Percentiles rank a stretch among this genome's conserved stretches.
Evolutionary conservation across 92 coral and sea anemone species (phyloP).

Genomic region (Epizoanthus illoricatus): DNA sequence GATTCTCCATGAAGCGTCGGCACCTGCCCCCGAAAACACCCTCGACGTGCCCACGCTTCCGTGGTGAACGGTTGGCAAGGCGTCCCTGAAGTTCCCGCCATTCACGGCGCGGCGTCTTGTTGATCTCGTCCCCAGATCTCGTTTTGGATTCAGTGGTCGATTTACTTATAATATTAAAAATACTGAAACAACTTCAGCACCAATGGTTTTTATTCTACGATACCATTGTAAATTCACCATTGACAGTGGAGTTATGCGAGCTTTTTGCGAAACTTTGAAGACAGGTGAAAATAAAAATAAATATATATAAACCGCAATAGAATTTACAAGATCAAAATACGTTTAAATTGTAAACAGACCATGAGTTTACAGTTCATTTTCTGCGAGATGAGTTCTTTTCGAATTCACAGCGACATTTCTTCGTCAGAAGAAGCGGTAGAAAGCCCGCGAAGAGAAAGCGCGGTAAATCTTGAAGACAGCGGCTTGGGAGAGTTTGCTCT

Average conservation of each 20-base stretch:
- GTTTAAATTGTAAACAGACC: constrained; percentile 3
- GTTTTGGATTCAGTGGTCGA: too few relatives aligned
- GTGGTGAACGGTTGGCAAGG: not conserved
- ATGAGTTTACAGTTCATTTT: constrained; percentile 3
- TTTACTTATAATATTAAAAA: not conserved
- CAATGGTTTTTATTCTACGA: too few relatives aligned
- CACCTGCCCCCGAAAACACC: not conserved
- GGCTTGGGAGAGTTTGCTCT: constrained; percentile 57
- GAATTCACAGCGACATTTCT: constrained; percentile 25
- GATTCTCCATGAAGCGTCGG: not conserved
- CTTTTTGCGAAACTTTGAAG: not conserved
- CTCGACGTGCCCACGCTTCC: constrained; percentile 8
- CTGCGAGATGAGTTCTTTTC: constrained; percentile 1
- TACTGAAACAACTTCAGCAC: not conserved
- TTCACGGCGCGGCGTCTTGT: not conserved
- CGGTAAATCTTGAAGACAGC: constrained; percentile 69
- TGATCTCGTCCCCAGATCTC: too few relatives aligned
- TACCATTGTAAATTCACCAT: too few relatives aligned
- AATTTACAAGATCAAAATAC: not conserved
- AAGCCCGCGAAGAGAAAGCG: constrained; percentile 53
- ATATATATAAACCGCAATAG: not conserved
- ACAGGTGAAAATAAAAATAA: not conserved
- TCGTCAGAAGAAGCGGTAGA: constrained; percentile 41
- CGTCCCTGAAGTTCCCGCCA: not conserved
- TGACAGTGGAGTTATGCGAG: too few relatives aligned